Conservation (phyloP, 2,888 invertebrate species). For the Cacoxenus indagator region DNA sequence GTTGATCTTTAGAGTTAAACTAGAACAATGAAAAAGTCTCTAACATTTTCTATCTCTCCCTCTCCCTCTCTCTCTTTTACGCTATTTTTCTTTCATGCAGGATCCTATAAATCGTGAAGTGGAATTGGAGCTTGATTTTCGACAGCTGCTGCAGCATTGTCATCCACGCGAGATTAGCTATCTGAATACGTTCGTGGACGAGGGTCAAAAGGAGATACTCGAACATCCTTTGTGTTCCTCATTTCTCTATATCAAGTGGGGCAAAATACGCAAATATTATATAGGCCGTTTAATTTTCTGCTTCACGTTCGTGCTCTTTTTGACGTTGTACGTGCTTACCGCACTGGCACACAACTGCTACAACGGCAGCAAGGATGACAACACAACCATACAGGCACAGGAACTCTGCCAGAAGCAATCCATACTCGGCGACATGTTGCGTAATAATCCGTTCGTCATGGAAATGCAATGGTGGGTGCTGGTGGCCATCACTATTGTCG, state of each 20-base stretch:
- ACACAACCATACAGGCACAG: constrained; percentile 79
- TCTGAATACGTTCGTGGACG: constrained; percentile 88
- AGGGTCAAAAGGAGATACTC: constrained; percentile 89
- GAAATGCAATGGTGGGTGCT: constrained; percentile 89
- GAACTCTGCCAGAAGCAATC: constrained; percentile 85
- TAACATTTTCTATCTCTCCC: not conserved
- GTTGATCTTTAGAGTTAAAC: not conserved
- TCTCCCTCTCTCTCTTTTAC: not conserved
- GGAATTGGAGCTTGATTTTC: constrained; percentile 85
- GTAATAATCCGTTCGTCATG: constrained; percentile 82
- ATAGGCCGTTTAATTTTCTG: constrained; percentile 84
- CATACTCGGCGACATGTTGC: constrained; percentile 81
- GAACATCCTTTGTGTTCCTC: constrained; percentile 90
- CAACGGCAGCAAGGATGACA: constrained; percentile 83
- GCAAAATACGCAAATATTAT: constrained; percentile 90
- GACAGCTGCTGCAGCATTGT: constrained; percentile 85
- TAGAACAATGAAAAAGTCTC: not conserved
- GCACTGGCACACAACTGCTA: constrained; percentile 88
- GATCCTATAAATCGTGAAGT: constrained; percentile 84
- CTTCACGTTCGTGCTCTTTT: constrained; percentile 82
- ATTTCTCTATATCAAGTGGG: constrained; percentile 90
- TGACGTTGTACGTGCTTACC: constrained; percentile 86
- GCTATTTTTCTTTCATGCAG: constrained; percentile 23
- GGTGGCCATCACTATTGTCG: constrained; percentile 83
- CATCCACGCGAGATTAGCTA: constrained; percentile 89